phyloP scores from a whole-genome alignment of 2,797 vertebrate genomes.

The Pristis pectinata region DNA sequence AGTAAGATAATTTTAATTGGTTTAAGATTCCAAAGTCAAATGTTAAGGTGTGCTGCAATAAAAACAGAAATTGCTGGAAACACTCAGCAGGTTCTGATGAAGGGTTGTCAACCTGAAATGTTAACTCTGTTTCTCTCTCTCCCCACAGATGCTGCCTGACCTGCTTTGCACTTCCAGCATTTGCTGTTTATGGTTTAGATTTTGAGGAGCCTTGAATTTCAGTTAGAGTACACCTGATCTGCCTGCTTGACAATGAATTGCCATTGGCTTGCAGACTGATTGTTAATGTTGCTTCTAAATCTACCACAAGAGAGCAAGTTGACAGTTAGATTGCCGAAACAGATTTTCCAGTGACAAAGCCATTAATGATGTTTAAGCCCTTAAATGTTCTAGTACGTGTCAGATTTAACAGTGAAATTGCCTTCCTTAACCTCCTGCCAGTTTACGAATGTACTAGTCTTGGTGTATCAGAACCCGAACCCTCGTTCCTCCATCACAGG shows the following conservation, averaged over 20 bases:
- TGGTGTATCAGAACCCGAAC: not conserved
- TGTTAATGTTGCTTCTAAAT: not conserved
- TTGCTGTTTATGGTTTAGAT: too few relatives aligned
- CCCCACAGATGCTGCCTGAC: too few relatives aligned
- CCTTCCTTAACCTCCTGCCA: not conserved
- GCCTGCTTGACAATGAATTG: not conserved
- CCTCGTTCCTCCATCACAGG: not conserved
- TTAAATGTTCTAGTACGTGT: not conserved
- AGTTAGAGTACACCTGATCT: not conserved
- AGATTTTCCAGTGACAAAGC: not conserved
- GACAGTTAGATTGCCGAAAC: too few relatives aligned
- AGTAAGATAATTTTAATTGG: not conserved
- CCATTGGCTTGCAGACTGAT: not conserved
- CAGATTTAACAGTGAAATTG: not conserved
- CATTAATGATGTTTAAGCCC: not conserved
- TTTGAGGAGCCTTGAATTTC: too few relatives aligned
- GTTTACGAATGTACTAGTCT: not conserved
- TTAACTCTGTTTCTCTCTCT: too few relatives aligned
- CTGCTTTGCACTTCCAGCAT: too few relatives aligned
- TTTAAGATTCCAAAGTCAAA: not conserved
- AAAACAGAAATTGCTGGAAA: too few relatives aligned
- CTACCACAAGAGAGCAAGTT: not conserved
- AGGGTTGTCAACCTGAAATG: too few relatives aligned
- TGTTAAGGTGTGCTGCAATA: not conserved
- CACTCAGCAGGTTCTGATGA: too few relatives aligned